phyloP scores from a whole-genome alignment of 2,888 invertebrate species.

The Apamea epomidion region DNA sequence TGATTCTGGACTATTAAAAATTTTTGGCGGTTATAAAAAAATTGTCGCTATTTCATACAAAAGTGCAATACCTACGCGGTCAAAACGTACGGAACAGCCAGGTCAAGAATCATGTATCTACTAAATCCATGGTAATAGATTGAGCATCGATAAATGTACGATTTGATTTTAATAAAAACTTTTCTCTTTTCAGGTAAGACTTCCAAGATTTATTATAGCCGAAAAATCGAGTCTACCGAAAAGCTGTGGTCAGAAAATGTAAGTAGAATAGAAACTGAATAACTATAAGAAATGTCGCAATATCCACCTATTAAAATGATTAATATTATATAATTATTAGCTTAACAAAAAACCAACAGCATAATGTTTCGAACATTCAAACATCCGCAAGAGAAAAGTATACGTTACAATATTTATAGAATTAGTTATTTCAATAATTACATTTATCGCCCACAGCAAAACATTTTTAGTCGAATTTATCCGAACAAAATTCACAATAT shows the following conservation, averaged over 20 bases:
- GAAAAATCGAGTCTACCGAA: not conserved
- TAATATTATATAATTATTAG: constrained; percentile 31
- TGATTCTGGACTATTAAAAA: no score
- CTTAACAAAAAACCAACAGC: constrained; percentile 3
- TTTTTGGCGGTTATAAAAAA: no score
- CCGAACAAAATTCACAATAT: constrained; percentile 82
- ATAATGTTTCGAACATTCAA: not conserved
- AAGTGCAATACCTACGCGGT: no score
- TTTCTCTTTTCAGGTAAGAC: constrained; percentile 73
- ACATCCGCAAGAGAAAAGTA: constrained; percentile 4
- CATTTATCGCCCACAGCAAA: constrained; percentile 50
- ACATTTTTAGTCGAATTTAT: constrained; percentile 66
- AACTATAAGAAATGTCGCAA: not conserved
- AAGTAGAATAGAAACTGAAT: constrained; percentile 44
- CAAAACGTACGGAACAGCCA: no score
- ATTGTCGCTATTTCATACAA: no score
- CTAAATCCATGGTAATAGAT: no score
- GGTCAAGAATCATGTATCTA: no score
- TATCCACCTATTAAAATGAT: constrained; percentile 1
- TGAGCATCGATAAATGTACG: not conserved
- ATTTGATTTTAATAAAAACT: constrained; percentile 20
- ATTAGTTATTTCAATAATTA: constrained; percentile 60
- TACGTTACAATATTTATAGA: constrained; percentile 42
- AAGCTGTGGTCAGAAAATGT: constrained; percentile 15
- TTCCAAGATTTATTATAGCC: not conserved